Percentiles rank a stretch among this genome's conserved stretches.
Conservation (phyloP, 2,113 vertebrate species). For the Gila orcuttii region DNA sequence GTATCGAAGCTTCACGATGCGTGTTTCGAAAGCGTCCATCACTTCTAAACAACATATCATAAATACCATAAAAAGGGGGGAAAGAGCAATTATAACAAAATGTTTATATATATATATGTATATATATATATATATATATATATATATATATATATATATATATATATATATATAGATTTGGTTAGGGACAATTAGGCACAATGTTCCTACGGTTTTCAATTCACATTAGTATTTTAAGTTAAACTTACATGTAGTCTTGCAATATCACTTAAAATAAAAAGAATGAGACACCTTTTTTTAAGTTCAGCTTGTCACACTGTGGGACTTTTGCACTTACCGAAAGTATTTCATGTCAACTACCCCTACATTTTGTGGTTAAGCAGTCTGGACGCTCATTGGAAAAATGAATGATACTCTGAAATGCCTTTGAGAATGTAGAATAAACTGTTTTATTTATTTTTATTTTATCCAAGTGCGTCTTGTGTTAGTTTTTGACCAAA, state of each 20-base stretch:
- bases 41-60: not conserved
- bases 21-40: too few species aligned
- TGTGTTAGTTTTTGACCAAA: slow-evolving; percentile 15
- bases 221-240: too few species aligned
- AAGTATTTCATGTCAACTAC: not conserved
- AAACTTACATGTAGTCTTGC: not conserved
- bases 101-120: too few species aligned
- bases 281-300: too few species aligned
- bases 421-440: not conserved
- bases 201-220: not conserved
- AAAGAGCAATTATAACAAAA: too few species aligned
- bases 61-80: too few species aligned
- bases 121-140: too few species aligned
- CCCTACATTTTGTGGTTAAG: not conserved
- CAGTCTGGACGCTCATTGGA: not conserved
- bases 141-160: too few species aligned
- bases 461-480: not conserved
- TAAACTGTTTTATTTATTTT: not conserved
- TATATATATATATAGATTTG: too few species aligned
- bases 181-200: too few species aligned
- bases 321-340: not conserved
- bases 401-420: too few species aligned
- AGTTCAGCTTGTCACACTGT: not conserved
- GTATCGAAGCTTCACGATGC: too few species aligned
- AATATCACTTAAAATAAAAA: not conserved